phyloP scores from a whole-genome alignment of 2,797 vertebrate species.

The Brachyrhaphis roseni region DNA sequence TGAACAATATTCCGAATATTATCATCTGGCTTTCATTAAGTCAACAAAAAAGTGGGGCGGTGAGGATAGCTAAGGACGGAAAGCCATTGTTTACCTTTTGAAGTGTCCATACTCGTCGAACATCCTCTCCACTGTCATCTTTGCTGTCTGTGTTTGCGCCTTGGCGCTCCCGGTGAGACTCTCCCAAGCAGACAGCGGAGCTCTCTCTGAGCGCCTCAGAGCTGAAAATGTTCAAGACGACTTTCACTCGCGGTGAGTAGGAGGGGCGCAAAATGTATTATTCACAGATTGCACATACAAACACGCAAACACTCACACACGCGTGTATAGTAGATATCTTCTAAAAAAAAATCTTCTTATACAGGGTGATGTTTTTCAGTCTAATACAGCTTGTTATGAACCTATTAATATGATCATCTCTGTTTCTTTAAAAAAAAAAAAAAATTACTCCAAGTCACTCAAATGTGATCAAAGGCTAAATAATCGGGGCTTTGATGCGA shows the following conservation, averaged over 20 bases:
- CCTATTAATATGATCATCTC: neutral
- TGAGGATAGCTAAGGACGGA: neutral
- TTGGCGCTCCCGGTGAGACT: slow-evolving; percentile 31
- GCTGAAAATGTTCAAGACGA: neutral
- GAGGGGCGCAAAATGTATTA: slow-evolving; percentile 47
- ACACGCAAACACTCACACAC: neutral
- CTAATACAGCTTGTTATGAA: no score
- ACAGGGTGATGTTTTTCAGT: neutral
- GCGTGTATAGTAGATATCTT: no score
- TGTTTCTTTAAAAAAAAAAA: neutral
- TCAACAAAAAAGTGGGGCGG: neutral
- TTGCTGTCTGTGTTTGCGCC: slow-evolving; percentile 2
- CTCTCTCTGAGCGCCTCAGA: slow-evolving; percentile 11
- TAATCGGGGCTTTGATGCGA: neutral
- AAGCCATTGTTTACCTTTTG: slow-evolving; percentile 65
- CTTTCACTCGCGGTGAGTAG: slow-evolving; percentile 4
- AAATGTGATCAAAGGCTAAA: neutral
- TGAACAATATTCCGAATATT: neutral
- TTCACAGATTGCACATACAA: neutral
- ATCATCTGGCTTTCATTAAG: neutral
- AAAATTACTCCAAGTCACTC: neutral
- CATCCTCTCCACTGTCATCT: slow-evolving; percentile 78
- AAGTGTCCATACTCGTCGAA: slow-evolving; percentile 85
- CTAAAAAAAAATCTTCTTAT: neutral
- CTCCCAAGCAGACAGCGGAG: slow-evolving; percentile 13